Evolutionary conservation across 2,113 vertebrate species (phyloP).

Genomic region (Numenius arquata): DNA sequence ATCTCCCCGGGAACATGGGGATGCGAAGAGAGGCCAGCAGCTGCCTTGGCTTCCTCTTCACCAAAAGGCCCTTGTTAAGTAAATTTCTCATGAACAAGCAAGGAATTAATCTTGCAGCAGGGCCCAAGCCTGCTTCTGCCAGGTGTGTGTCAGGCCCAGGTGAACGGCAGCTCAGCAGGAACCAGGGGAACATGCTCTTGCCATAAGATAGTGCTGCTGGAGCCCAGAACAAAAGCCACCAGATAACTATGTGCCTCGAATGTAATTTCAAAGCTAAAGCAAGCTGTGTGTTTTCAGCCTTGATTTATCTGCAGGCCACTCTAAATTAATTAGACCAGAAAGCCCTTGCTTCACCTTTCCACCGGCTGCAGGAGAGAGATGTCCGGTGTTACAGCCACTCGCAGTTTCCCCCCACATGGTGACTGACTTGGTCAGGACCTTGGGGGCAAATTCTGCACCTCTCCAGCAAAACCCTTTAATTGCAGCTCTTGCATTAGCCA

Average conservation of each 20-base stretch:
- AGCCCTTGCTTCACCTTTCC: background rate
- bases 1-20: background rate
- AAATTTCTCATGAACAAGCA: background rate
- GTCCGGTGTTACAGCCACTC: background rate
- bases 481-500: rapidly evolving
- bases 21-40: too few relatives aligned
- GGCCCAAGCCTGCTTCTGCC: background rate
- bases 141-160: background rate
- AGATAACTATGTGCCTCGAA: background rate
- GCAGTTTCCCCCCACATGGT: rapidly evolving
- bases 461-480: rapidly evolving
- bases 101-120: background rate
- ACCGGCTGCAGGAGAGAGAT: background rate
- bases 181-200: background rate
- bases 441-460: rapidly evolving
- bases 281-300: background rate
- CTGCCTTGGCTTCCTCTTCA: background rate
- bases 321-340: background rate
- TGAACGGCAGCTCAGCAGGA: background rate
- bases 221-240: rapidly evolving
- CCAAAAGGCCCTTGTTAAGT: background rate
- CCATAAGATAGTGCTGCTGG: rapidly evolving
- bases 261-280: background rate
- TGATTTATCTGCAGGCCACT: background rate
- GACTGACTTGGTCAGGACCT: background rate